Conservation (phyloP, 2,113 vertebrate species). For the Parus major region DNA sequence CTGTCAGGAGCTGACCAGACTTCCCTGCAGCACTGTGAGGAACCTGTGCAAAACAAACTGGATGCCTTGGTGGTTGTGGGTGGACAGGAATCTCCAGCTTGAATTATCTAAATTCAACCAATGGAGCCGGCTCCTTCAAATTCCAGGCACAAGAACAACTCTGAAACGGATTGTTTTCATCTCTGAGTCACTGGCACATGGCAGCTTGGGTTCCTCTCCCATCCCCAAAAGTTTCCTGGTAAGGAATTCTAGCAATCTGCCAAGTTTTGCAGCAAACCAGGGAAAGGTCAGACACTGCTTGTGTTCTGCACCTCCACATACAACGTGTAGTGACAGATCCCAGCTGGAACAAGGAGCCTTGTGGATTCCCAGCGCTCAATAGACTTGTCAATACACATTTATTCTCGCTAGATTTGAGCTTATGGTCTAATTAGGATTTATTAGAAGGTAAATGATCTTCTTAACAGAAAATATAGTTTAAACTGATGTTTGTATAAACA, state of each 20-base stretch:
- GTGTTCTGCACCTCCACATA: neutral
- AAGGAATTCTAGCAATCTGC: neutral
- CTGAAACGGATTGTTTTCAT: neutral
- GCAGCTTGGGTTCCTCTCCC: neutral
- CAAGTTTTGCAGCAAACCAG: neutral
- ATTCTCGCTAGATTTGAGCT: neutral
- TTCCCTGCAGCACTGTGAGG: neutral
- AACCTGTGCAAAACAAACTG: neutral
- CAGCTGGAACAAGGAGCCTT: neutral
- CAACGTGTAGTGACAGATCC: neutral
- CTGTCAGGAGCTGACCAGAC: neutral
- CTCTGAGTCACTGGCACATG: neutral
- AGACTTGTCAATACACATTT: constrained; percentile 26
- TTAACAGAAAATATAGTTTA: neutral
- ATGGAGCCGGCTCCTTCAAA: neutral
- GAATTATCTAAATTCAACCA: neutral
- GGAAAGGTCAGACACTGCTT: neutral
- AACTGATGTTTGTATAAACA: neutral
- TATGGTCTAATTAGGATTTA: constrained; percentile 10
- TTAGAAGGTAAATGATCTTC: neutral
- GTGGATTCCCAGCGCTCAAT: neutral
- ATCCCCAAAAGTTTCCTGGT: neutral
- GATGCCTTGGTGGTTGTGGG: neutral
- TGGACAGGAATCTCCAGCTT: neutral
- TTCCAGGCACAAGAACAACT: neutral